A percentile compares a stretch with the other conserved stretches of the same genome.
Evolutionary conservation across 1,140 invertebrate genomes (phyloP).

Genomic region (Dinoponera quadriceps): DNA sequence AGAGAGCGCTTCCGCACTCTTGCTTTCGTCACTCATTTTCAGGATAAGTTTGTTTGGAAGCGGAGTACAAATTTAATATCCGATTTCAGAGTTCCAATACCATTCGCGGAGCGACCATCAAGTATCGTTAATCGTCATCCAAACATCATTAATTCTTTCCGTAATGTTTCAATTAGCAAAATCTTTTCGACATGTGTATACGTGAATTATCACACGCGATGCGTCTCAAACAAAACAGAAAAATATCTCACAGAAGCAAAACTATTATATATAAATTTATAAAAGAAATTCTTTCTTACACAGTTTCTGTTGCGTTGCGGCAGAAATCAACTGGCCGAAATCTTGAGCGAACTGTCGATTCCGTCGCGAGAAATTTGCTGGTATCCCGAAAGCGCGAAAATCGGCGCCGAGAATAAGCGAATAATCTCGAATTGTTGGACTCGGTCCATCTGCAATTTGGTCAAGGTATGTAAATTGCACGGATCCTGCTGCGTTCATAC

Average conservation of each 20-base stretch:
- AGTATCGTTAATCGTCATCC: too few species aligned
- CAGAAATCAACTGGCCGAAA: not conserved
- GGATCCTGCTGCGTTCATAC: conserved; percentile 17
- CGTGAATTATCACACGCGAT: too few species aligned
- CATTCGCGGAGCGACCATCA: too few species aligned
- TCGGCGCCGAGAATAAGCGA: not conserved
- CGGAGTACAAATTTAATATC: conserved; percentile 21
- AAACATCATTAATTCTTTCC: too few species aligned
- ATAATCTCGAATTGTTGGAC: conserved; percentile 39
- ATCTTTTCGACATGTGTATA: too few species aligned
- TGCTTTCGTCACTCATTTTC: conserved; percentile 21
- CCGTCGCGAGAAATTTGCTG: not conserved
- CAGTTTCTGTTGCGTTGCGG: not conserved
- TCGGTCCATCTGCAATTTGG: conserved; percentile 34
- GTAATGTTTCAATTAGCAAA: too few species aligned
- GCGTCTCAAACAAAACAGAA: too few species aligned
- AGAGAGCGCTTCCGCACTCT: conserved; percentile 16
- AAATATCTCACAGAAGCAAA: too few species aligned
- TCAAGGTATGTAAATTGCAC: conserved; percentile 56
- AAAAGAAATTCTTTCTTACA: too few species aligned
- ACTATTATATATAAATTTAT: too few species aligned
- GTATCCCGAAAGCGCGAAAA: conserved; percentile 1
- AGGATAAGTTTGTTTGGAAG: conserved; percentile 28
- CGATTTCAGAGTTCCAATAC: not conserved
- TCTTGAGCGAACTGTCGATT: not conserved